Conservation (phyloP, 2,113 vertebrate genomes). For the Crotalus viridis region DNA sequence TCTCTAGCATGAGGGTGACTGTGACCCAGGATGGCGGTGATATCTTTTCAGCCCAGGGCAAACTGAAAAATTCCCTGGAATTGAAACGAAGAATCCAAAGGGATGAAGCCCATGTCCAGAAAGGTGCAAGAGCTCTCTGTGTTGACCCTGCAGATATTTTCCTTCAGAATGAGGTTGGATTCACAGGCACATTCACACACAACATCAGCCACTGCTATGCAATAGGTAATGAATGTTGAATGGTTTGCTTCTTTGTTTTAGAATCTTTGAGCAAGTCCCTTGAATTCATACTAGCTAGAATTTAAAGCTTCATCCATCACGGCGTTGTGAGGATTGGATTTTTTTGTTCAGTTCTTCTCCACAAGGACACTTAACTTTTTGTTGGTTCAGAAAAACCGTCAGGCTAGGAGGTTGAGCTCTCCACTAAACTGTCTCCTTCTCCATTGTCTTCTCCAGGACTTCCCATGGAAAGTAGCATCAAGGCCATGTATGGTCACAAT, state of each 20-base stretch:
- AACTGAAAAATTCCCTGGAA: constrained; percentile 39
- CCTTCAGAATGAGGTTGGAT: constrained; percentile 18
- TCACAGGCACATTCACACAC: constrained; percentile 69
- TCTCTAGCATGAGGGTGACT: constrained; percentile 35
- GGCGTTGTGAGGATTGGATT: not conserved
- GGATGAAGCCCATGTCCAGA: constrained; percentile 62
- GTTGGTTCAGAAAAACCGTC: not conserved
- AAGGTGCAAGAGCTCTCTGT: constrained; percentile 63
- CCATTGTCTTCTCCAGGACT: constrained; percentile 67
- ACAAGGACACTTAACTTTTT: not conserved
- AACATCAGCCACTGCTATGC: constrained; percentile 61
- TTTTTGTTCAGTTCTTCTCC: not conserved
- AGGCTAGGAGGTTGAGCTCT: not conserved
- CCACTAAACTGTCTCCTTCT: not conserved
- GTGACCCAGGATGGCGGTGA: constrained; percentile 58
- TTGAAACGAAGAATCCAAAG: constrained; percentile 22
- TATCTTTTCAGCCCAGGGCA: constrained; percentile 45
- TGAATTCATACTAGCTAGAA: not conserved
- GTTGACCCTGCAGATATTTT: constrained; percentile 61
- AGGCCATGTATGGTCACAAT: constrained; percentile 47
- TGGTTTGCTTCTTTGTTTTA: not conserved
- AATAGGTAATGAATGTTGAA: constrained; percentile 68
- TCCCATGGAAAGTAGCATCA: constrained; percentile 57
- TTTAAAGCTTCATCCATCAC: not conserved
- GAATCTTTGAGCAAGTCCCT: not conserved